Base-by-base conservation (phyloP, 2,797 vertebrate species). In the Phrynocephalus vlangalii region DNA sequence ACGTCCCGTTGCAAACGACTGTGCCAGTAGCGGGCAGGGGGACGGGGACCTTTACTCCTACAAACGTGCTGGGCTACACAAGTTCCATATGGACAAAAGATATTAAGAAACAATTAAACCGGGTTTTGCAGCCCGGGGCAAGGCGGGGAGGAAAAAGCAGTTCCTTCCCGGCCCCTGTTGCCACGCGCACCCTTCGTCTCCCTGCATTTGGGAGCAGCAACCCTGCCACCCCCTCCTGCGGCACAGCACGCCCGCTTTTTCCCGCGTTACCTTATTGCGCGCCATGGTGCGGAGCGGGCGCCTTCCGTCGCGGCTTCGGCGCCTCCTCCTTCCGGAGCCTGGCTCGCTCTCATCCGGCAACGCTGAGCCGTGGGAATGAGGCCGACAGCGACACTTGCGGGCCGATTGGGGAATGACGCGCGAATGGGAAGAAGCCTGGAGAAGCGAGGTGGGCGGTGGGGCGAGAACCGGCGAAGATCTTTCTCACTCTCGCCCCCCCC, bases 191-290 rank as follows among this genome's bases (percentile, higher is more conserved):
- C 20, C 48, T 68, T 20, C 22, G 3, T n/a, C 5, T 16, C 73
- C 9, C 28, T 11, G n/a, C 1, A 3, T 28, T 26, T 5, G 22
- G 24, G 38, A 28, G 50, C 50, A 22, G 28, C 44, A 33, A 1
- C 22, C 1, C 30, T 6, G 15, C 1, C 66, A 11, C 33, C 11
- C 20, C 38, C 3, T 71, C 7, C 38, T 26, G 48, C n/a, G 6
- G 10, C 2, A 33, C 79, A 63, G 16, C 60, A 63, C 2, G 1
- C 15, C 60, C 60, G 3, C 52, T 10, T 10, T 33, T 63, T 22
- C 26, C 20, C n/a, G 24, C n/a, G 22, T 91, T 86, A 96, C 96
- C 95, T 96, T 96, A 1, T 85, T 84, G 28, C 88, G 93, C 91
- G 95, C 92, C 96, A 96, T 96, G 0, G 48, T 86, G 38, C 52